phyloP scores from a whole-genome alignment of 2,113 vertebrate genomes.

The Oxyruncus cristatus region DNA sequence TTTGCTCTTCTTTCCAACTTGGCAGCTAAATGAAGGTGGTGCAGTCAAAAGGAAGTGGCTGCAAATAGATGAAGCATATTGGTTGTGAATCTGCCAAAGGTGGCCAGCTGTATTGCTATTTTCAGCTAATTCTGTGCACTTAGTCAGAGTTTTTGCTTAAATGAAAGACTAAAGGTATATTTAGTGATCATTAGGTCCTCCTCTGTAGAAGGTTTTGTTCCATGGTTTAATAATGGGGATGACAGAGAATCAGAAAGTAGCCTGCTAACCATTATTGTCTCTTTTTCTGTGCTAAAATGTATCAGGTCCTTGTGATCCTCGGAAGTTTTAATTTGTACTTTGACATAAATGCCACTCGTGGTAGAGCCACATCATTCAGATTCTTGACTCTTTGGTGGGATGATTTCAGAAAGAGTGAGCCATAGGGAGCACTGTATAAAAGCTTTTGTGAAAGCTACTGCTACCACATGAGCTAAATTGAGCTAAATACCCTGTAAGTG shows the following conservation, averaged over 20 bases:
- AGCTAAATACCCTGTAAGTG: background rate
- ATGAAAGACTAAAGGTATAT: slow-evolving; percentile 53
- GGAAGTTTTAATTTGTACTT: slow-evolving; percentile 20
- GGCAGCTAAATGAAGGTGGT: slow-evolving; percentile 51
- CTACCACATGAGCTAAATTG: background rate
- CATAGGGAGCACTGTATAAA: background rate
- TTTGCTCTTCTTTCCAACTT: slow-evolving; percentile 41
- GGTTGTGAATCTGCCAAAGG: slow-evolving; percentile 57
- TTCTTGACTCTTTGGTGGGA: background rate
- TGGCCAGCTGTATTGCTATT: slow-evolving; percentile 63
- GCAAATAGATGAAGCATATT: slow-evolving; percentile 17
- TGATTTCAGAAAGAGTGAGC: background rate
- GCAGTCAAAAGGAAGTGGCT: slow-evolving; percentile 47
- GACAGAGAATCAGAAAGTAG: background rate
- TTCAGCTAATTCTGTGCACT: slow-evolving; percentile 49
- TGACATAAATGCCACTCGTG: background rate
- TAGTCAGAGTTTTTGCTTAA: slow-evolving; percentile 37
- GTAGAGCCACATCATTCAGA: background rate
- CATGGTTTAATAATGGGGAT: background rate
- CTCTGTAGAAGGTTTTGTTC: background rate
- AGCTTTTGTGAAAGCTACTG: background rate
- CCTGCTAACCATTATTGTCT: background rate
- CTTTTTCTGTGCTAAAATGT: background rate
- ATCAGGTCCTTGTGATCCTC: background rate
- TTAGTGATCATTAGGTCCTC: slow-evolving; percentile 47